These are phyloP conservation scores for Hestina assimilis DNA, from an alignment of 1,140 invertebrate species.

Conservation along the genomic window DNA sequence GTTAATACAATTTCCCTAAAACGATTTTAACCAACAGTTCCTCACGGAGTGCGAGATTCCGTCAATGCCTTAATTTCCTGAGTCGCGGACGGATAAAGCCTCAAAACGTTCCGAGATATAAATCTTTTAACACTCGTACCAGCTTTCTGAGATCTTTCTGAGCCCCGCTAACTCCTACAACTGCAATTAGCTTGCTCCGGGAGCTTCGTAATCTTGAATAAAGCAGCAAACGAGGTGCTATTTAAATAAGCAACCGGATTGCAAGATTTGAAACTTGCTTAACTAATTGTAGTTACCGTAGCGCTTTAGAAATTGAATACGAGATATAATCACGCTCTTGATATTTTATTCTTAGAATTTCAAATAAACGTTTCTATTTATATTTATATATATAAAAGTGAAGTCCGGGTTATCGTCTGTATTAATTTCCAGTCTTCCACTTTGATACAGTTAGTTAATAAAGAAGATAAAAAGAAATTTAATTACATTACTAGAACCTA, in stretches of 20 bases:
- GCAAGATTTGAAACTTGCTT: constrained; percentile 30
- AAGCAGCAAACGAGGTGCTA: constrained; percentile 48
- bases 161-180: constrained; percentile 56
- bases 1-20: constrained; percentile 1
- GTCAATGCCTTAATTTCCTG: constrained; percentile 66
- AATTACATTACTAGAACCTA: too few species aligned
- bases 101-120: constrained; percentile 62
- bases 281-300: constrained; percentile 25
- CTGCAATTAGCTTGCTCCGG: constrained; percentile 60
- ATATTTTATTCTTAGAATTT: background rate
- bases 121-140: constrained; percentile 73
- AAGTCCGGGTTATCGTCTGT: too few species aligned
- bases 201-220: constrained; percentile 55
- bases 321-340: constrained; percentile 6
- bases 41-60: constrained; percentile 27
- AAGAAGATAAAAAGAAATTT: too few species aligned
- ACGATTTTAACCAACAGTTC: background rate
- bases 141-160: constrained; percentile 49
- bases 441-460: too few species aligned
- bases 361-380: too few species aligned
- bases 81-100: constrained; percentile 47
- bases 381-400: too few species aligned
- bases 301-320: constrained; percentile 30
- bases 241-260: constrained; percentile 54
- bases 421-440: too few species aligned